Evolutionary conservation across 1,140 invertebrate genomes (phyloP).

Genomic region (Diachasma alloeum): DNA sequence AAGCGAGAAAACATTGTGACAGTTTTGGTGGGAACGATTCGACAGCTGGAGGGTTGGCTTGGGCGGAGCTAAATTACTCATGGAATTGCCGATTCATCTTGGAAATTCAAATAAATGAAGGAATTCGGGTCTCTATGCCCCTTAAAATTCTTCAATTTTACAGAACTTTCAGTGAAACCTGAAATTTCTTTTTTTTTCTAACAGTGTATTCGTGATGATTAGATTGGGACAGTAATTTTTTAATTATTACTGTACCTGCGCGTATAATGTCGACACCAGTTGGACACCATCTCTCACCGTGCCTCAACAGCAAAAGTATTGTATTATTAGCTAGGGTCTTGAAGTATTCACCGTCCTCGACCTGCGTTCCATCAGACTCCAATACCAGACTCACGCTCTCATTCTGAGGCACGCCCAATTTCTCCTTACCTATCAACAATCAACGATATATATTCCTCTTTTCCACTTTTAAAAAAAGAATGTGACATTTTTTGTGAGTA

Average conservation of each 20-base stretch:
- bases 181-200: not conserved
- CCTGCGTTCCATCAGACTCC: conserved; percentile 93
- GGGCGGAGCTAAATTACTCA: no score
- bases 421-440: conserved; percentile 79
- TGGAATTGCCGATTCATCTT: no score
- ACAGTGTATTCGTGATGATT: no score
- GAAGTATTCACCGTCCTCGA: conserved; percentile 95
- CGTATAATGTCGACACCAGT: conserved; percentile 90
- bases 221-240: no score
- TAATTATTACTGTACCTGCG: conserved; percentile 72
- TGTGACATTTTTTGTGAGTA: no score
- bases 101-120: no score
- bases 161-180: no score
- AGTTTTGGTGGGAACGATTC: no score
- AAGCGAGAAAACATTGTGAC: not conserved
- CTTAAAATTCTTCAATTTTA: no score
- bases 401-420: conserved; percentile 83
- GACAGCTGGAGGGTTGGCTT: no score
- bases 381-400: conserved; percentile 88
- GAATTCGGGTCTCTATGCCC: no score
- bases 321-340: conserved; percentile 90
- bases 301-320: conserved; percentile 84
- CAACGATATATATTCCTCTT: not conserved
- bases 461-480: not conserved
- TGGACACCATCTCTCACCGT: conserved; percentile 90